Evolutionary conservation across 2,888 invertebrate species (phyloP).

Genomic region (Ypsolopha sequella): DNA sequence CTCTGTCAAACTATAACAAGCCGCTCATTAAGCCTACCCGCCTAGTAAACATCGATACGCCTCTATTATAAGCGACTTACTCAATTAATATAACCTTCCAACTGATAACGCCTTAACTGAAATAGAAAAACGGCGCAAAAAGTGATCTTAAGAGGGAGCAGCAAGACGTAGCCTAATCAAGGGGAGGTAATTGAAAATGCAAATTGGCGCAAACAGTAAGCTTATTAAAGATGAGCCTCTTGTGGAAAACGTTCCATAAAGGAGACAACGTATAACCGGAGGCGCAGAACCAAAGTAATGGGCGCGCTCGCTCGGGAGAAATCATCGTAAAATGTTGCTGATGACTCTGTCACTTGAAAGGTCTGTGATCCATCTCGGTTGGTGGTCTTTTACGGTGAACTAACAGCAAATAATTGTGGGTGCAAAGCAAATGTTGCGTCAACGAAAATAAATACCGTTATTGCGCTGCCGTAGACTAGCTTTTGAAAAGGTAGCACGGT

Average conservation of each 20-base stretch:
- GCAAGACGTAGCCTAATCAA: background rate
- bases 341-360: constrained; percentile 24
- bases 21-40: constrained; percentile 52
- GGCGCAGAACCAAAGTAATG: constrained; percentile 33
- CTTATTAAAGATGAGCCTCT: constrained; percentile 31
- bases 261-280: constrained; percentile 25
- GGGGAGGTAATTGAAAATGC: constrained; percentile 26
- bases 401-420: background rate
- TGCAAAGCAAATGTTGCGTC: no score
- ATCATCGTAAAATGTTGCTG: constrained; percentile 43
- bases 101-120: constrained; percentile 13
- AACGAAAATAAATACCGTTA: no score
- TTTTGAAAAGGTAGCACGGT: no score
- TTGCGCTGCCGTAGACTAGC: no score
- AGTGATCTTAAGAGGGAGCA: background rate
- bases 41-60: constrained; percentile 43
- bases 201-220: constrained; percentile 25
- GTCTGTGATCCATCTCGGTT: constrained; percentile 19
- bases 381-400: constrained; percentile 17
- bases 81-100: constrained; percentile 31
- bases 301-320: constrained; percentile 37
- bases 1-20: constrained; percentile 62
- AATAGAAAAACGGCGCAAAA: constrained; percentile 10
- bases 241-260: constrained; percentile 29
- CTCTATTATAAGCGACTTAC: constrained; percentile 37